These are phyloP conservation scores for Platyscapa corneri DNA, from an alignment of 1,140 invertebrate genomes.

Conservation along the genomic window DNA sequence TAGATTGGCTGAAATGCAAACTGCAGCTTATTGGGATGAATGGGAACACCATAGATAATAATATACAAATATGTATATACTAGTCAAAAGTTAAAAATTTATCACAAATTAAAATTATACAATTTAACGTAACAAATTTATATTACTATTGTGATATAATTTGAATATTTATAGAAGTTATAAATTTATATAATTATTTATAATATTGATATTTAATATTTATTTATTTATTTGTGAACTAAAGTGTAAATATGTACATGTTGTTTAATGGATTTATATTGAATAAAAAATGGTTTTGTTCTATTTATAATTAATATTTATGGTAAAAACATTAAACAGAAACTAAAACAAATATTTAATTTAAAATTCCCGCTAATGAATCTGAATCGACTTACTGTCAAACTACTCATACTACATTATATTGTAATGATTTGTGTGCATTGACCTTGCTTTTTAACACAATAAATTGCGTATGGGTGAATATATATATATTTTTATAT, in stretches of 20 bases:
- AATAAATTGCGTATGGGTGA: too few species aligned
- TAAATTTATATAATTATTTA: not conserved
- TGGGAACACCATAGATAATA: constrained; percentile 78
- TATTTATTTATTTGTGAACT: constrained; percentile 47
- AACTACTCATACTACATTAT: too few species aligned
- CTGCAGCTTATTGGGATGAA: constrained; percentile 91
- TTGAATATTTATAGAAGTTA: constrained; percentile 33
- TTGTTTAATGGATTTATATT: constrained; percentile 12
- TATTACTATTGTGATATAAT: constrained; percentile 35
- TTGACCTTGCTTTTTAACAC: too few species aligned
- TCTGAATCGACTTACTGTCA: not conserved
- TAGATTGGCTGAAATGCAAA: constrained; percentile 96
- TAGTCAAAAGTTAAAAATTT: constrained; percentile 36
- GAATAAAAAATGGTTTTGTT: constrained; percentile 36
- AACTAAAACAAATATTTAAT: not conserved
- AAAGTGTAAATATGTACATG: constrained; percentile 36
- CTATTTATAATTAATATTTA: not conserved
- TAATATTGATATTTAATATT: constrained; percentile 21
- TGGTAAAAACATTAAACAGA: not conserved
- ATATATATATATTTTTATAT: too few species aligned
- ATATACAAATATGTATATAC: constrained; percentile 26
- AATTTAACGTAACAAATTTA: constrained; percentile 17
- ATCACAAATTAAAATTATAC: not conserved
- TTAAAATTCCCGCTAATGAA: not conserved
- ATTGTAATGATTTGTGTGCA: too few species aligned